Conservation (phyloP, 2,797 vertebrate genomes). For the Phrynocephalus vlangalii region DNA sequence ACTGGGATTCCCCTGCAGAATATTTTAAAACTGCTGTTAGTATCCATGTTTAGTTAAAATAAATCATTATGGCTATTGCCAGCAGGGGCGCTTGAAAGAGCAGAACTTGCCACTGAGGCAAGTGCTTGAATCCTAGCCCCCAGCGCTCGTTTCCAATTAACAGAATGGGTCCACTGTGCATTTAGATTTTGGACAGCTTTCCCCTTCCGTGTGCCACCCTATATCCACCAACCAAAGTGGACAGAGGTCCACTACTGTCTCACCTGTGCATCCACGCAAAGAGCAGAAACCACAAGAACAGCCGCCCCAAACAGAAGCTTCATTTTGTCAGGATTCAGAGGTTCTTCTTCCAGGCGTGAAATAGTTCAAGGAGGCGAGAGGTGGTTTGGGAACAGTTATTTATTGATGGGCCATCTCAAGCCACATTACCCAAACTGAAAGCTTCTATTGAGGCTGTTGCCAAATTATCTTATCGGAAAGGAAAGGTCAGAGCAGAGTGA, state of each 20-base stretch:
- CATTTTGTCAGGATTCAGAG: neutral
- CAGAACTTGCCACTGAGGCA: too few relatives aligned
- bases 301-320: neutral
- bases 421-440: slow-evolving; percentile 26
- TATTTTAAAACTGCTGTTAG: neutral
- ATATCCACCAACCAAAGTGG: neutral
- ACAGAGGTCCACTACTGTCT: neutral
- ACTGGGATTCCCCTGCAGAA: neutral
- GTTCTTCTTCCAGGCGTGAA: neutral
- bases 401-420: neutral
- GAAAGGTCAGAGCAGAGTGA: slow-evolving; percentile 27
- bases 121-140: too few relatives aligned
- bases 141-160: too few relatives aligned
- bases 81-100: neutral
- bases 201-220: too few relatives aligned
- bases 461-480: neutral
- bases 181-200: too few relatives aligned
- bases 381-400: neutral
- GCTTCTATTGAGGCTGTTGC: neutral
- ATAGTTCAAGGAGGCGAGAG: fast-evolving
- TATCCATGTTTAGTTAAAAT: neutral
- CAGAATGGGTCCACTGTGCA: too few relatives aligned
- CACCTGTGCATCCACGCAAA: slow-evolving; percentile 11
- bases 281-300: neutral
- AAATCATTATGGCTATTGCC: neutral